Base-by-base conservation (phyloP, 2,797 vertebrate genomes). In the Thalassophryne amazonica region DNA sequence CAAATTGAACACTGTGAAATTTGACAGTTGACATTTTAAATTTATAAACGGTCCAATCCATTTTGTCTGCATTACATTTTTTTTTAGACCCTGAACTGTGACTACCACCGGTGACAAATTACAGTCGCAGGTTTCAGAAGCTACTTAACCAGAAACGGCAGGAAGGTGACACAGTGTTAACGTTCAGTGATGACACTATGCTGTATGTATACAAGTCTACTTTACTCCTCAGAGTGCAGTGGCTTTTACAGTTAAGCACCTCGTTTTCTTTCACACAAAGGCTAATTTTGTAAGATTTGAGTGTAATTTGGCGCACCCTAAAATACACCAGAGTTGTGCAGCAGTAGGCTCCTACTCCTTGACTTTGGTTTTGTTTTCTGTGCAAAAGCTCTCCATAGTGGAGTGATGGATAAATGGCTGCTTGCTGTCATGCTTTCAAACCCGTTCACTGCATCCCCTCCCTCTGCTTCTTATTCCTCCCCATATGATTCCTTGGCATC, bases 11-110 rank as follows among this genome's bases (percentile, higher is more conserved):
- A 73, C 37, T 14, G 43, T 48, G 56, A 79, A 61, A 76, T 80
- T 64, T 86, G 84, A 86, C 81, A 84, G 86, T 80, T 89, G 88
- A 89, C 88, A 91, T 90, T 89, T 89, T 56, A 75, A 72, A 74
- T 71, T 70, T 83, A 63, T 53, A 75, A 86, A 81, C 29, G 73
- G 36, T 57, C 49, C 70, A 60, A 82, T 82, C 63, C 53, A 51
- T 84, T 67, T 56, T 51, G 45, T 47, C 47, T 56, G 46, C 53
- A 10, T 9, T 34, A 62, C 49, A 34, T 17, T 2, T 39, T 58
- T 56, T 22, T 32, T 19, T 32, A 10, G 8, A 8, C 52, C 60
- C 61, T 36, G 25, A 58, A 56, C 53, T 7, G 18, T 42, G 36
- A 62, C 52, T 9, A 11, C 40, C 10, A 25, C 18, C 1, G 1